These are phyloP conservation scores for Acanthosepion pharaonis DNA, from an alignment of 2,888 invertebrate species.

Conservation along the genomic window DNA sequence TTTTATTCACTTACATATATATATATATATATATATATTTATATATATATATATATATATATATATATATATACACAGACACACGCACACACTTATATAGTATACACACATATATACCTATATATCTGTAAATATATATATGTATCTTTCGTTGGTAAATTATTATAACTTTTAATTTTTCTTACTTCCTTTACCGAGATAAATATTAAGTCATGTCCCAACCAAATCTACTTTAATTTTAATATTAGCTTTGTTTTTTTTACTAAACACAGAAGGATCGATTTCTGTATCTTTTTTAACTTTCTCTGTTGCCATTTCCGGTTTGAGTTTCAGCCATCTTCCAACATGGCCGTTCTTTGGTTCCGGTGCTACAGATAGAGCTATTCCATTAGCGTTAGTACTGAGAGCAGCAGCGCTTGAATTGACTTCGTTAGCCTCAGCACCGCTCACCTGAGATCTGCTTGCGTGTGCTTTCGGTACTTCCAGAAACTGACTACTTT, in stretches of 20 bases:
- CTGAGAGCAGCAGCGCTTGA: not conserved
- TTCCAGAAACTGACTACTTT: conserved; percentile 15
- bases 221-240: conserved; percentile 41
- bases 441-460: not conserved
- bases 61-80: not conserved
- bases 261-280: not conserved
- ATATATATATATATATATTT: not conserved
- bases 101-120: not conserved
- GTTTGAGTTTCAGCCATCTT: conserved; percentile 39
- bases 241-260: not conserved
- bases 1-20: not conserved
- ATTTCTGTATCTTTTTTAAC: not conserved
- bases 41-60: not conserved
- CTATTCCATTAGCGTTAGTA: not conserved
- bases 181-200: not conserved
- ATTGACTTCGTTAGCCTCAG: not conserved
- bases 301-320: not conserved
- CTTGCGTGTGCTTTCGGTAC: not conserved
- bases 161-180: not conserved
- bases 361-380: not conserved
- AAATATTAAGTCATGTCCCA: not conserved
- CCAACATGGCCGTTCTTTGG: conserved; percentile 11
- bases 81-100: not conserved
- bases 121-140: not conserved
- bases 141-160: not conserved